Evolutionary conservation across 1,140 invertebrate species (phyloP).

Genomic region (Centruroides sculpturatus): DNA sequence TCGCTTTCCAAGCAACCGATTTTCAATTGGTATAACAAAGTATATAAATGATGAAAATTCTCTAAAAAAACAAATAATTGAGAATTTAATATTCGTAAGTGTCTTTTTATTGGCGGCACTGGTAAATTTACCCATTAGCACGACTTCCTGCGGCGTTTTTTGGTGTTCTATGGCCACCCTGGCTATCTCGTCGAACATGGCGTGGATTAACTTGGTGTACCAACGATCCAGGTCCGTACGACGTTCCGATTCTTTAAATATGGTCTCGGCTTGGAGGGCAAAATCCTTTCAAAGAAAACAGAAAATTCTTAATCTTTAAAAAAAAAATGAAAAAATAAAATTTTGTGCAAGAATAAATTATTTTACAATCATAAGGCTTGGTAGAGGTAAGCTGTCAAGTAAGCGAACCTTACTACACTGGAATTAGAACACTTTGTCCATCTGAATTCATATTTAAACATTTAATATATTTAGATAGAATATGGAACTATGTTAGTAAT

Average conservation of each 20-base stretch:
- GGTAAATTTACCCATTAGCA: conserved; percentile 50
- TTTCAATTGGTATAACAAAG: conserved; percentile 73
- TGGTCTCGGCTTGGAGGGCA: conserved; percentile 66
- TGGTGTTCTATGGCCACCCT: conserved; percentile 68
- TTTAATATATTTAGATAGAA: too few relatives aligned
- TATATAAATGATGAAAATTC: conserved; percentile 92
- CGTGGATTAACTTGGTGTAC: conserved; percentile 66
- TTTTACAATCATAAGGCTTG: conserved; percentile 21
- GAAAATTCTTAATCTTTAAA: conserved; percentile 2
- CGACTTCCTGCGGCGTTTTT: conserved; percentile 85
- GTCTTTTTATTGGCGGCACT: not conserved
- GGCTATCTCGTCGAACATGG: conserved; percentile 74
- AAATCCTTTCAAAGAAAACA: conserved; percentile 45
- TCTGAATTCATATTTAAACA: too few relatives aligned
- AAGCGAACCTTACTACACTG: too few relatives aligned
- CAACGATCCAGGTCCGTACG: conserved; percentile 93
- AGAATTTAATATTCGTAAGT: not conserved
- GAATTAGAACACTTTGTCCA: too few relatives aligned
- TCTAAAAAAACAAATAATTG: conserved; percentile 34
- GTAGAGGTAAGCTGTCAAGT: too few relatives aligned
- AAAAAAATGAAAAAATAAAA: conserved; percentile 1
- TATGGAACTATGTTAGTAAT: too few relatives aligned
- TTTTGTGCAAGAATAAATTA: conserved; percentile 2
- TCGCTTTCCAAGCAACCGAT: conserved; percentile 73
- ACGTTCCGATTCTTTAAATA: conserved; percentile 73